A percentile compares a stretch with the other conserved stretches of the same genome.
These are phyloP conservation scores for Pogonus chalceus DNA, from an alignment of 1,140 invertebrate genomes.

Conservation along the genomic window DNA sequence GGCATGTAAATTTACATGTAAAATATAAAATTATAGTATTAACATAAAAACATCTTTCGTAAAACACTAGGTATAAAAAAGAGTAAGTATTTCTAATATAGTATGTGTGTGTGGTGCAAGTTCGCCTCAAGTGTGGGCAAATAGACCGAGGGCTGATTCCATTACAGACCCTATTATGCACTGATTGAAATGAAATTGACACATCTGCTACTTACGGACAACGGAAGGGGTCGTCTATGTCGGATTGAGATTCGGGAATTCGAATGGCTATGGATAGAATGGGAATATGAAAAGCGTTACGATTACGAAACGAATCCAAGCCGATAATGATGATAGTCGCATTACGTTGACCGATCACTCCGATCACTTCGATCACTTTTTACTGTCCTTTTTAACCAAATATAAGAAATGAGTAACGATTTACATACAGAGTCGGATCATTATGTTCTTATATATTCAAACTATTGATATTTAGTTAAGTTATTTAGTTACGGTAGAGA, in stretches of 20 bases:
- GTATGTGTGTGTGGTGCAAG: neutral
- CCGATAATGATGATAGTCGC: neutral
- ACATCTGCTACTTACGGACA: slow-evolving; percentile 37
- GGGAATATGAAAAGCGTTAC: neutral
- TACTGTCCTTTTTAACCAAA: neutral
- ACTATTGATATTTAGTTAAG: no score
- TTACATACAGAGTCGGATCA: no score
- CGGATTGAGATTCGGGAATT: no score
- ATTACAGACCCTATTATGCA: slow-evolving; percentile 34
- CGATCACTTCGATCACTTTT: neutral
- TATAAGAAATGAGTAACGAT: no score
- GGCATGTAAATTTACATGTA: no score
- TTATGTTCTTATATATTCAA: no score
- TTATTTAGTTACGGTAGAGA: no score
- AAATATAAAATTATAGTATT: no score
- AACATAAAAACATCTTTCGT: no score
- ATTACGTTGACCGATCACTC: neutral
- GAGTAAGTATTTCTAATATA: neutral
- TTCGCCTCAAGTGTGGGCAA: slow-evolving; percentile 30
- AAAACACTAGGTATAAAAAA: neutral
- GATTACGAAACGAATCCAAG: neutral
- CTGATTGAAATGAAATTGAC: slow-evolving; percentile 39
- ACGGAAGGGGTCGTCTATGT: no score
- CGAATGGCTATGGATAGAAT: neutral
- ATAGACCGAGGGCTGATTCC: slow-evolving; percentile 37